Evolutionary conservation across 2,113 vertebrate genomes (phyloP).

Genomic region (Rhea americana): DNA sequence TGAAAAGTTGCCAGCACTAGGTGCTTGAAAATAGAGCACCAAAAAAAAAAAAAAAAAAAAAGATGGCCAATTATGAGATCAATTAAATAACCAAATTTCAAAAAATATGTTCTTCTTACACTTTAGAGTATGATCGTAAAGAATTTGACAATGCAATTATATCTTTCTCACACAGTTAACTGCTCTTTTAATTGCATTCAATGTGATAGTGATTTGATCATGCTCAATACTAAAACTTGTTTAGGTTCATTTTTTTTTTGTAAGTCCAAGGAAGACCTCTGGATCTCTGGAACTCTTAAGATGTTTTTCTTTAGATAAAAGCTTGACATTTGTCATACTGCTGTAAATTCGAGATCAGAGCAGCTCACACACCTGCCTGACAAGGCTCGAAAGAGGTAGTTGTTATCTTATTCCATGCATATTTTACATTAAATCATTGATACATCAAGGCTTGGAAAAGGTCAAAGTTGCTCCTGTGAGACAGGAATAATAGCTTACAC

Average conservation of each 20-base stretch:
- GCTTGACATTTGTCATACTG: not conserved
- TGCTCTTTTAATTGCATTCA: not conserved
- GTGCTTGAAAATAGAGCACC: not conserved
- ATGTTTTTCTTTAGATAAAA: not conserved
- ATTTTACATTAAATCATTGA: not conserved
- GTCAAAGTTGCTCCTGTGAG: not conserved
- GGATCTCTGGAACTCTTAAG: not conserved
- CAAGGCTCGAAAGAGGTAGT: not conserved
- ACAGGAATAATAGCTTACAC: not conserved
- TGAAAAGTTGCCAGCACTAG: not conserved
- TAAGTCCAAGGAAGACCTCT: not conserved
- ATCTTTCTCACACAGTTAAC: too few relatives aligned
- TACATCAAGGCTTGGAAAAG: not conserved
- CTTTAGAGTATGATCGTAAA: not conserved
- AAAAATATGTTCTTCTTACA: not conserved
- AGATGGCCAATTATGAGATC: not conserved
- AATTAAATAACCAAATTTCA: not conserved
- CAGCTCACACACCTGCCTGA: not conserved
- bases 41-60: not conserved
- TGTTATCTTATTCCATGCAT: not conserved
- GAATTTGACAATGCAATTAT: not conserved
- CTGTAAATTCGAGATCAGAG: not conserved
- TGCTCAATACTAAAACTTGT: not conserved
- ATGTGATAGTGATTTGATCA: not conserved
- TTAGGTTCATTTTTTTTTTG: rapidly evolving